Base-by-base conservation (phyloP, 2,113 vertebrate genomes). In the Malurus melanocephalus region DNA sequence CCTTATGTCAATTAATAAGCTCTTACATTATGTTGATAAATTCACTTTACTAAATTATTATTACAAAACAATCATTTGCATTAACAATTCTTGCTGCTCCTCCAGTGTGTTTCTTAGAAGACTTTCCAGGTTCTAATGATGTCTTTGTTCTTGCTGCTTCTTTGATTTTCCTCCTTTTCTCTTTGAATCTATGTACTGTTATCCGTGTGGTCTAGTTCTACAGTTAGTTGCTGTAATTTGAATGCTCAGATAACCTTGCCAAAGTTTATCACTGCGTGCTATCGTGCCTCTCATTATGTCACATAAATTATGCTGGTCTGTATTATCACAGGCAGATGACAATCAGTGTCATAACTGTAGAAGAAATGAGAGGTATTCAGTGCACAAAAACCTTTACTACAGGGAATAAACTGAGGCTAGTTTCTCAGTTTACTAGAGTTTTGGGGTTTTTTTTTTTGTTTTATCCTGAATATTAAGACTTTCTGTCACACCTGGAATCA, bases 151-250 rank as follows among this genome's bases (percentile, higher is more conserved):
- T 91, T 85, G 46, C 27, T 61, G 0, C 30, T 66, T 3, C 85
- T 95, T 95, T 91, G 85, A 92, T 91, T 88, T 84, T 92, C 33
- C 65, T 91, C 19, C 24, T 65, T 78, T 93, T 83, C 42, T 55
- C 49, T 89, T 85, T 78, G 45, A 85, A 32, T 83, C 32, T 42
- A 13, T 56, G 8, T 26, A 26, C 32, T 28, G 64, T 85, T 51
- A 71, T 79, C n/a, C 38, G 35, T 16, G 0, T 73, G 76, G 59
- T 84, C 61, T 80, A 56, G 19, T 57, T 61, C 32, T 86, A 43
- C 53, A 85, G 53, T 64, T 86, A 53, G 40, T 66, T 87, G 24
- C 64, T 91, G 23, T 73, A 28, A 69, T 86, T 32, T 66, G 27
- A 69, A 86, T 62, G 40, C 51, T 86, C 40, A 88, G 66, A 83